phyloP scores from a whole-genome alignment of 1,140 invertebrate genomes.

The Arion vulgaris region DNA sequence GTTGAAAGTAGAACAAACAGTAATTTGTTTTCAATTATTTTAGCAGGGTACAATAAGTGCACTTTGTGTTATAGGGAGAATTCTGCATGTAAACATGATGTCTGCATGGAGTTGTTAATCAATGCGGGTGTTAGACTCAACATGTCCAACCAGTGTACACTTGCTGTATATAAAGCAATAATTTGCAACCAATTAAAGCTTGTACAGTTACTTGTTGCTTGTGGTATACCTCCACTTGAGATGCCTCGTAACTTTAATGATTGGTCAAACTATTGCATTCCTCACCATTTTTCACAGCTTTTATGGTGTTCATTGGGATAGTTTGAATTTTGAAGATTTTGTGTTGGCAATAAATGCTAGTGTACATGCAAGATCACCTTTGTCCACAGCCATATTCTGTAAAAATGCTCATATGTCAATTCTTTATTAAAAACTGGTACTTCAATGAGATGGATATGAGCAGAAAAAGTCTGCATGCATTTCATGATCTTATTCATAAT shows the following conservation, averaged over 20 bases:
- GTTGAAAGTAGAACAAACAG: not conserved
- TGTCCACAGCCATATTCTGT: slow-evolving; percentile 15
- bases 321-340: not conserved
- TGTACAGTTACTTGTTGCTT: slow-evolving; percentile 1
- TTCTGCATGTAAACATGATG: not conserved
- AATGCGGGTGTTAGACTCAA: not conserved
- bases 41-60: not conserved
- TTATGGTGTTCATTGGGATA: too few species aligned
- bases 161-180: not conserved
- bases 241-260: not conserved
- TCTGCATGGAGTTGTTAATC: not conserved
- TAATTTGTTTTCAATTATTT: not conserved
- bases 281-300: not conserved
- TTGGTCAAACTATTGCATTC: not conserved
- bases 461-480: not conserved
- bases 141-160: not conserved
- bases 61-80: too few species aligned
- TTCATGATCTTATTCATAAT: not conserved
- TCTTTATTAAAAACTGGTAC: slow-evolving; percentile 7
- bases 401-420: slow-evolving; percentile 3
- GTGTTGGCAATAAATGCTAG: not conserved
- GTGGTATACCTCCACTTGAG: slow-evolving; percentile 9
- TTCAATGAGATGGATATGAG: not conserved
- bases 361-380: slow-evolving; percentile 1
- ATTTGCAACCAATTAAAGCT: not conserved